Evolutionary conservation across 2,113 vertebrate species (phyloP), one percentile per base, ranked within the genome.

Genomic region (Damaliscus lunatus): DNA sequence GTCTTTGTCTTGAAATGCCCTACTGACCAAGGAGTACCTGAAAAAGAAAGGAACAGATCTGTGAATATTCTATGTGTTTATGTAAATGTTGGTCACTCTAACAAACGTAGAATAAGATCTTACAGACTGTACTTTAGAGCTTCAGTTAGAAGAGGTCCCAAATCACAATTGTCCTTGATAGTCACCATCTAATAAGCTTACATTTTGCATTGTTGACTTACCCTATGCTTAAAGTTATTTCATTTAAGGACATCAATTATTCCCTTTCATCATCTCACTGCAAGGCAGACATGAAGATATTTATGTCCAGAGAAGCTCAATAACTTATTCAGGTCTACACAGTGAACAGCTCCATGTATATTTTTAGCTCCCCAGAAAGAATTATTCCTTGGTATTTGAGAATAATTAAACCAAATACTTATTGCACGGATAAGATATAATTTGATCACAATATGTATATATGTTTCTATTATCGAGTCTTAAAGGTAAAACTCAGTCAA

Each of bases 1-100:
- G 48, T 89, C 46, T 80, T 23, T 80, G 40, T 92, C 16, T 95
- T 89, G 48, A 96, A 94, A 97, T 95, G n/a, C 33, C 60, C 62
- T 50, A 3, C 7, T 43, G 78, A 78, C 8, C 81, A 88, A 52
- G 27, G 46, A 97, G 48, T 16, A 96, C 48, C 57, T 87, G 31
- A 84, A 77, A 94, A 55, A 77, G 36, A 48, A 84, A 82, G 50
- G 8, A 57, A 17, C 11, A 87, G 23, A 93, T 59, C 62, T 94
- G 33, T 87, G 13, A 92, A 59, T 84, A 46, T 91, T 52, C 7
- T 87, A 48, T 53, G 80, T 71, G 62, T 82, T 88, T 85, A 17
- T 64, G 19, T 74, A 89, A 84, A 19, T 81, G n/a, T 93, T 43
- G 6, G 19, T 36, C 5, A 15, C 64, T 57, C 5, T 95, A 64